Percentiles rank a stretch among this genome's conserved stretches.
phyloP scores from a whole-genome alignment of 1,140 invertebrate species.

The Himalopsyche phryganea region DNA sequence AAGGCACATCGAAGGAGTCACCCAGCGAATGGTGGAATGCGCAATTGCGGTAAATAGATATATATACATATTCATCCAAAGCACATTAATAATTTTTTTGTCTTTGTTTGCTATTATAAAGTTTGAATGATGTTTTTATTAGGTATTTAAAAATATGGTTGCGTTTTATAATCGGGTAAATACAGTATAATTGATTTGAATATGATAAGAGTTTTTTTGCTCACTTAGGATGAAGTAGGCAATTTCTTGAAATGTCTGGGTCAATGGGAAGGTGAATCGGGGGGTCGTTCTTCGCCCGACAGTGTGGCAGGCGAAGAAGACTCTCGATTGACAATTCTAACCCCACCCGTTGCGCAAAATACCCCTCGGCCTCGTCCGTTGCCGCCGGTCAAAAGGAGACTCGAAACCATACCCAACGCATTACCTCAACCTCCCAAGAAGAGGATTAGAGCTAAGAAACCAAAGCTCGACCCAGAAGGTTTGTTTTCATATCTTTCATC shows the following conservation, averaged over 20 bases:
- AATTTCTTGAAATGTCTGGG: slow-evolving; percentile 26
- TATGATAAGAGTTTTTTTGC: too few relatives aligned
- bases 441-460: slow-evolving; percentile 6
- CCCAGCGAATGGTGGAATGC: slow-evolving; percentile 32
- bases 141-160: neutral
- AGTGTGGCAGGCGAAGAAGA: slow-evolving; percentile 13
- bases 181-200: neutral
- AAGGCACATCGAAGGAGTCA: slow-evolving; percentile 30
- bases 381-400: neutral
- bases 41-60: slow-evolving; percentile 26
- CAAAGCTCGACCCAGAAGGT: slow-evolving; percentile 3
- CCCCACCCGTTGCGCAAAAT: neutral
- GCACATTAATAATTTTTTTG: neutral
- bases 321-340: neutral
- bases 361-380: neutral
- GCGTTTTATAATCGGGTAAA: neutral
- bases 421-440: slow-evolving; percentile 5
- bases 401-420: neutral
- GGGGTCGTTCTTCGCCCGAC: slow-evolving; percentile 26
- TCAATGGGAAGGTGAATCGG: slow-evolving; percentile 15
- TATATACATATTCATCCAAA: neutral
- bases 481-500: too few relatives aligned
- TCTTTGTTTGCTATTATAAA: slow-evolving; percentile 2
- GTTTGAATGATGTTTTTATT: neutral
- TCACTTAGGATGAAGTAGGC: slow-evolving; percentile 32